Base-by-base conservation (phyloP, 2,113 vertebrate genomes). In the Sclerurus mexicanus region DNA sequence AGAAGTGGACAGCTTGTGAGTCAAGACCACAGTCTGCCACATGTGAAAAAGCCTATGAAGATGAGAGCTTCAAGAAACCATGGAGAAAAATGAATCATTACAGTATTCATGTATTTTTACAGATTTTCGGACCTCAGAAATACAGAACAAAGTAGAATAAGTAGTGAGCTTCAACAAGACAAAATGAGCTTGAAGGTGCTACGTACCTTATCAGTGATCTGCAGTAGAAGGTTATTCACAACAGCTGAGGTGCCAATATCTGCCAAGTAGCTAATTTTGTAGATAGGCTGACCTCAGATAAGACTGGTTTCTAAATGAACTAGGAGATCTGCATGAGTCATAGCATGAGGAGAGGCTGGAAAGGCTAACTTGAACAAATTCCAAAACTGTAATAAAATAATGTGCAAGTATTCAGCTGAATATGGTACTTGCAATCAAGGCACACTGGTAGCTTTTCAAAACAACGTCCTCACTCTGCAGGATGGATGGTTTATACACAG, bases 51-150 rank as follows among this genome's bases (percentile, higher is more conserved):
- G 35, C 4, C 14, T 39, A 25, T 2, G 1, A 81, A 79, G 27
- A 56, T 46, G 22, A 67, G 42, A 85, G 14, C 40, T 52, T 73
- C 49, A 63, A 80, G 62, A 83, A 75, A n/a, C 24, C 22, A 37
- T 0, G 1, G 52, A 69, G 58, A 80, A 87, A 72, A 83, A 86
- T 7, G 0, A 75, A 40, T 72, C 1, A 0, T 76, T 80, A 27
- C 8, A 47, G 5, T 58, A 30, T 42, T 84, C 0, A 4, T 15
- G 4, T 28, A 27, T 42, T 92, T 90, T 77, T 63, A 63, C 16
- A 75, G 33, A 50, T 72, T 47, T 47, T 59, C 33, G 78, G 72
- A 72, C 25, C 60, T 74, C 56, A 82, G 50, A 88, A 85, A 89
- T 18, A 19, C 14, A 95, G 44, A 79, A 52, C 2, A 9, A 77